Base-by-base conservation (phyloP, 2,797 vertebrate species). In the Enteromius paludinosus region DNA sequence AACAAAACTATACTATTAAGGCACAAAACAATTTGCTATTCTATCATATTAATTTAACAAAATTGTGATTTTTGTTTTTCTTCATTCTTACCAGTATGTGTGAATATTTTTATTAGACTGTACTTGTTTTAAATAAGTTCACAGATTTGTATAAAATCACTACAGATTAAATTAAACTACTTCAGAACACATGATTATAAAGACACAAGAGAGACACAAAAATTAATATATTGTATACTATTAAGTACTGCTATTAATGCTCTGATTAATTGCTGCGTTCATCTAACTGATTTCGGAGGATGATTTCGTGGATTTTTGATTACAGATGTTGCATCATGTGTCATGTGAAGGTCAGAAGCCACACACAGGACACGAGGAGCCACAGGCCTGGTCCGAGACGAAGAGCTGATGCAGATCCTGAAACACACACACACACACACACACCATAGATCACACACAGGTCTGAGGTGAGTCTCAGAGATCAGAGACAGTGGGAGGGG, bases 351-450 rank as follows among this genome's bases (percentile, higher is more conserved):
- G 35, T 72, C 68, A 80, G 17, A 65, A 65, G 17, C 80, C 80
- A 82, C n/a, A 82, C 15, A 0, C 45, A 74, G 80, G 70, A 54
- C 0, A 9, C 17, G 3, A 74, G 7, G 71, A 82, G 54, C 30
- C 59, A 74, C n/a, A 82, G 4, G 18, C 23, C 45, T 65, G 61
- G 72, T 30, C 45, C 12, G 45, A 82, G 59, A 49, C 35, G 33
- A 4, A 66, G 45, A 10, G 61, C 25, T 18, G 80, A n/a, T 5
- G 71, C 70, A 38, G 70, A 75, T n/a, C 45, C 80, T 74, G 80
- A 38, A 73, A 81, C 59, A 81, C 41, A 81, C 54, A 81, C 1
- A 61, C 33, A 74, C 43, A 72, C 23, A 47, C 49, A 59, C 33
- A 72, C 54, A 41, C 10, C 17, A 20, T 30, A 3, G 35, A 15